A percentile compares a stretch with the other conserved stretches of the same genome.
Conservation (phyloP, 2,113 vertebrate species). For the Myotis yumanensis region DNA sequence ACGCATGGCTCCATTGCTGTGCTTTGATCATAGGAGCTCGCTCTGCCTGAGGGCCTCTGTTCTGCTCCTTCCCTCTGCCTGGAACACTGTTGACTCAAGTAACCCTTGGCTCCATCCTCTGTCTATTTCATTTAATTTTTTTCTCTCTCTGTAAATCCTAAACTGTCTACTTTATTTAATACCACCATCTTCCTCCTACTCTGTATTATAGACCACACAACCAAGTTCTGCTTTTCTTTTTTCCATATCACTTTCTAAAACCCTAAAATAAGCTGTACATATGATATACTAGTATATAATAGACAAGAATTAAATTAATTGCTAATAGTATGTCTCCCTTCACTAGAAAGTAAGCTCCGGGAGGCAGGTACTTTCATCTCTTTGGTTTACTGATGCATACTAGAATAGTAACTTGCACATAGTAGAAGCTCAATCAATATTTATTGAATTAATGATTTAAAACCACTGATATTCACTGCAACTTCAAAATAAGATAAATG, state of each 20-base stretch:
- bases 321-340: neutral
- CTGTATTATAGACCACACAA: neutral
- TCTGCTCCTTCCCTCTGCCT: no score
- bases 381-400: neutral
- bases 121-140: neutral
- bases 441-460: neutral
- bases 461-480: neutral
- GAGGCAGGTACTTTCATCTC: neutral
- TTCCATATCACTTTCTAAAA: neutral
- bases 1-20: neutral
- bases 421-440: neutral
- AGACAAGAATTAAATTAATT: neutral
- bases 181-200: neutral
- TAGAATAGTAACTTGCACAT: neutral
- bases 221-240: neutral
- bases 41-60: neutral
- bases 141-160: neutral
- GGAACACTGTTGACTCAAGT: neutral
- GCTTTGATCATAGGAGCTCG: neutral
- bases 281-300: neutral
- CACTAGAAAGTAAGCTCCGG: neutral
- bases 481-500: constrained; percentile 33
- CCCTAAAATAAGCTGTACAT: neutral
- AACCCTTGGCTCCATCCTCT: no score
- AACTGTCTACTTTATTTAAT: neutral